These are phyloP conservation scores for Ricordea florida DNA, from an alignment of 92 coral and sea anemone species.

Conservation along the genomic window DNA sequence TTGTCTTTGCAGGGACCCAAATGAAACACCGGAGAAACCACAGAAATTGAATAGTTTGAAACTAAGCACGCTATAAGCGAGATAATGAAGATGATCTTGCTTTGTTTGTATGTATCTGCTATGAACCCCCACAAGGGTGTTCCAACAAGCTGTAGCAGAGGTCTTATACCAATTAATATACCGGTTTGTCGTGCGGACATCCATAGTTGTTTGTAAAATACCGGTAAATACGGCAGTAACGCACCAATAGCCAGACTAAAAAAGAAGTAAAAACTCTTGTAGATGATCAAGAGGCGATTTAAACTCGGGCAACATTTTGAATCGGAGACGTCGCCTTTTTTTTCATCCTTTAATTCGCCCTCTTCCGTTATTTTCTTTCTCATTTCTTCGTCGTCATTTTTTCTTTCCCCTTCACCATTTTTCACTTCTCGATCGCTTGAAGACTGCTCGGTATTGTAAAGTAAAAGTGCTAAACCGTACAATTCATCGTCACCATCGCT, in stretches of 20 bases:
- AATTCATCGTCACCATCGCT: slow-evolving; percentile 12
- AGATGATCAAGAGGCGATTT: slow-evolving; percentile 60
- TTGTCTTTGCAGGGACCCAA: slow-evolving; percentile 78
- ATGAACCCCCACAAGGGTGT: slow-evolving; percentile 88
- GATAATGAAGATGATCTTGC: slow-evolving; percentile 73
- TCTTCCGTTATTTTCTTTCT: not conserved
- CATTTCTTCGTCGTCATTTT: not conserved
- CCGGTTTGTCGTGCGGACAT: slow-evolving; percentile 94
- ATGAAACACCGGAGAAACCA: slow-evolving; percentile 68
- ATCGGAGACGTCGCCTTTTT: not conserved
- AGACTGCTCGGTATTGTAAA: not conserved
- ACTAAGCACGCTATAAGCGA: slow-evolving; percentile 84
- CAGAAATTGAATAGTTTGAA: slow-evolving; percentile 72
- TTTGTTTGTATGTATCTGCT: slow-evolving; percentile 71
- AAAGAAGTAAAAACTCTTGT: slow-evolving; percentile 87
- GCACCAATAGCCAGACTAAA: slow-evolving; percentile 88
- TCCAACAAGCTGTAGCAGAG: slow-evolving; percentile 76
- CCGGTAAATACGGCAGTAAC: slow-evolving; percentile 86
- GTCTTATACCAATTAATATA: slow-evolving; percentile 81
- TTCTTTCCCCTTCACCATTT: not conserved
- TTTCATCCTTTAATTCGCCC: not conserved
- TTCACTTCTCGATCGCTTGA: not conserved
- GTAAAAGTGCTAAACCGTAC: slow-evolving; percentile 22
- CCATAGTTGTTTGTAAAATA: slow-evolving; percentile 93
- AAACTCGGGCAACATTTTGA: slow-evolving; percentile 45